These are phyloP conservation scores for Scatophagus argus DNA, from an alignment of 2,113 vertebrate species.

Conservation along the genomic window DNA sequence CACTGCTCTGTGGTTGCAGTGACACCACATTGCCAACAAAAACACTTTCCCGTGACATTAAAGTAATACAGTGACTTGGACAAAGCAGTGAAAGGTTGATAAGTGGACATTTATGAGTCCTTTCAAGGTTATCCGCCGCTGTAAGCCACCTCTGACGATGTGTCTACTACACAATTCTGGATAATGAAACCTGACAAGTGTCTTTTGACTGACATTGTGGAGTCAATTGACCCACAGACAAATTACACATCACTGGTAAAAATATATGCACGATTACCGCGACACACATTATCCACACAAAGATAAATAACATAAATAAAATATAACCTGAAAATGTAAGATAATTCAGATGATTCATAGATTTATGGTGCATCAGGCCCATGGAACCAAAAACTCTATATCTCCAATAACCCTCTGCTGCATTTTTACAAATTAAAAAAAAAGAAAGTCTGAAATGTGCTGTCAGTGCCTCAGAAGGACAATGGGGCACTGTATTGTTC, in stretches of 20 bases:
- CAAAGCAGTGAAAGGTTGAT: constrained; percentile 68
- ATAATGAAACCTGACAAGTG: constrained; percentile 82
- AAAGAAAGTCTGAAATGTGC: constrained; percentile 1
- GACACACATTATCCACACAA: not conserved
- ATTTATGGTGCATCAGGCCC: not conserved
- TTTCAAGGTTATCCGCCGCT: constrained; percentile 78
- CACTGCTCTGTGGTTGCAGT: constrained; percentile 1
- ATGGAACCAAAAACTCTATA: not conserved
- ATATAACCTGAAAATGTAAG: constrained; percentile 3
- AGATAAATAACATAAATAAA: not conserved
- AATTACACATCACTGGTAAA: constrained; percentile 61
- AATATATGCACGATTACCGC: constrained; percentile 13
- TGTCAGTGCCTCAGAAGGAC: not conserved
- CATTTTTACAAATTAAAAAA: constrained; percentile 6
- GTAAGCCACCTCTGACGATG: constrained; percentile 73
- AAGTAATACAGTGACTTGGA: constrained; percentile 42
- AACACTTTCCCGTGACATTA: constrained; percentile 20
- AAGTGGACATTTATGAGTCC: constrained; percentile 77
- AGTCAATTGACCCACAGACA: constrained; percentile 73
- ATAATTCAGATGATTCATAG: not conserved
- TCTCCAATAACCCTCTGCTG: constrained; percentile 10
- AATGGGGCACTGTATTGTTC: not conserved
- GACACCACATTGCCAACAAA: constrained; percentile 8
- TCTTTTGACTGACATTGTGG: constrained; percentile 78
- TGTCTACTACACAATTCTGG: constrained; percentile 54